Evolutionary conservation across 2,113 vertebrate genomes (phyloP).

Genomic region (Dermatemys mawii): DNA sequence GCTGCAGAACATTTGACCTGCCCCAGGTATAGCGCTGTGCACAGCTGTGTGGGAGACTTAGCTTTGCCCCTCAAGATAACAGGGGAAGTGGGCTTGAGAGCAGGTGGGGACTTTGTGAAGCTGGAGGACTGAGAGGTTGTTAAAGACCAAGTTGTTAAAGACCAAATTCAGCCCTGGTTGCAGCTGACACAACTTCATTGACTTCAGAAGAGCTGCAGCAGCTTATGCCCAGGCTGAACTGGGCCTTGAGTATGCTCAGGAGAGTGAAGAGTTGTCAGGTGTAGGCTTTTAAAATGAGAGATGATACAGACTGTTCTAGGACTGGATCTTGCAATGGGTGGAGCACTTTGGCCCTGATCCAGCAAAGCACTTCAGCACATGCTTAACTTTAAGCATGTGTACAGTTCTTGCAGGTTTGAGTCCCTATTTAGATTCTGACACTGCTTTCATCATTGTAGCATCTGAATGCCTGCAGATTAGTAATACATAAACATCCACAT

Average conservation of each 20-base stretch:
- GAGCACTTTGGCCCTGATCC: neutral
- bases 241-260: neutral
- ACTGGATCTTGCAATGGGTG: neutral
- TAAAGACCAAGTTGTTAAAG: neutral
- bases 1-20: neutral
- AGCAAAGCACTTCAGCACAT: neutral
- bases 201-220: neutral
- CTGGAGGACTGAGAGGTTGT: neutral
- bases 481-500: neutral
- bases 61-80: neutral
- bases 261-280: neutral
- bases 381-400: neutral
- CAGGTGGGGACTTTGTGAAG: neutral
- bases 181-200: neutral
- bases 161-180: rapidly evolving
- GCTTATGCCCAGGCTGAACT: neutral
- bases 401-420: neutral
- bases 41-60: neutral
- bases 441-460: neutral
- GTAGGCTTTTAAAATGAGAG: neutral
- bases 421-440: neutral
- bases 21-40: neutral
- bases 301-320: neutral
- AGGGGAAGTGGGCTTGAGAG: neutral
- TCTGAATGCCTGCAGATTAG: neutral